Conservation (phyloP, 2,113 vertebrate genomes). For the Xiphophorus couchianus region DNA sequence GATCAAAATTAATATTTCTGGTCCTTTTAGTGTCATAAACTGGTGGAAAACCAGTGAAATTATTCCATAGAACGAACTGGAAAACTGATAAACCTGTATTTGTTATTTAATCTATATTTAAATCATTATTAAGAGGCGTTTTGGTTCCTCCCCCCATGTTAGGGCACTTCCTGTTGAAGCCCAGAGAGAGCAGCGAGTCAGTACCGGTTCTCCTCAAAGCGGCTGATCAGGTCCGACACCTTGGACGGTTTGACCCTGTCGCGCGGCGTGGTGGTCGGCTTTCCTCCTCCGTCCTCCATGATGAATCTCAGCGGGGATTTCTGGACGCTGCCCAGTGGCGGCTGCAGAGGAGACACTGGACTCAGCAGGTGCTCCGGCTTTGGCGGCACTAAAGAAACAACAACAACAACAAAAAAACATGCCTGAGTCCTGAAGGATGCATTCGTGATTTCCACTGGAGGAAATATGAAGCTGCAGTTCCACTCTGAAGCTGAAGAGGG, state of each 20-base stretch:
- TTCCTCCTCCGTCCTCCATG: conserved; percentile 88
- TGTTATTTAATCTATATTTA: neutral
- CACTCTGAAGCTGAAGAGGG: conserved; percentile 58
- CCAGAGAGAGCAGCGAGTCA: neutral
- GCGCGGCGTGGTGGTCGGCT: conserved; percentile 35
- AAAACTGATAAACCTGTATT: too few relatives aligned
- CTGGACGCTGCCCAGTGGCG: conserved; percentile 68
- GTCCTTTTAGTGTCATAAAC: too few relatives aligned
- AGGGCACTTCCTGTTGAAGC: neutral
- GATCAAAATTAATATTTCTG: too few relatives aligned
- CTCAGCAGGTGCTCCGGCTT: conserved; percentile 91
- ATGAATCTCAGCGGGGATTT: conserved; percentile 56
- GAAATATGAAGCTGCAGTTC: conserved; percentile 18
- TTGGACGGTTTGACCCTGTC: conserved; percentile 85
- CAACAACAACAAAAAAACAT: conserved; percentile 1
- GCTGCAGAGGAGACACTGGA: conserved; percentile 77
- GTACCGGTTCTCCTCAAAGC: conserved; percentile 94
- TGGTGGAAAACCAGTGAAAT: too few relatives aligned
- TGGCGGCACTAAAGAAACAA: conserved; percentile 88
- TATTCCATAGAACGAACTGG: too few relatives aligned
- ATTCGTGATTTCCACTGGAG: neutral
- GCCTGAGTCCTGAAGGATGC: neutral
- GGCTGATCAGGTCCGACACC: conserved; percentile 94
- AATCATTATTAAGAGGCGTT: neutral
- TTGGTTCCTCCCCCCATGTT: too few relatives aligned